phyloP scores from a whole-genome alignment of 1,140 invertebrate species.

The Sitodiplosis mosellana region DNA sequence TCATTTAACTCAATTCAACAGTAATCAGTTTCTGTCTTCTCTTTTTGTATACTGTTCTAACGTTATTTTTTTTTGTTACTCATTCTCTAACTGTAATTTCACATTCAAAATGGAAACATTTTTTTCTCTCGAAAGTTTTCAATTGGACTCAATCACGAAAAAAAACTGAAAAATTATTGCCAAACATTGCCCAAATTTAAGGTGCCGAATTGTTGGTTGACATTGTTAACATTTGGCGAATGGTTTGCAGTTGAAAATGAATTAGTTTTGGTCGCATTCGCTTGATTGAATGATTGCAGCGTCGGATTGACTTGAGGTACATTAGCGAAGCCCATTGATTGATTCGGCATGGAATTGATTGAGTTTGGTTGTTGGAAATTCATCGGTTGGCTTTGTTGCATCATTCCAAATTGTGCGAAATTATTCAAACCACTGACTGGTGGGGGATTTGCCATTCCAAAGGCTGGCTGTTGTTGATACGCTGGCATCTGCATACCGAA shows the following conservation, averaged over 20 bases:
- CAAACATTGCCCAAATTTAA: constrained; percentile 25
- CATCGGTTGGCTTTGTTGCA: background rate
- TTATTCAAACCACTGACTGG: background rate
- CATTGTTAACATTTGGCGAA: constrained; percentile 6
- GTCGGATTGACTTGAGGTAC: background rate
- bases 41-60: no score
- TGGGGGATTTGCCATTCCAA: background rate
- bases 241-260: background rate
- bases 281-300: background rate
- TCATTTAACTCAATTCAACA: no score
- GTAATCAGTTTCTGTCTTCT: no score
- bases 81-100: no score
- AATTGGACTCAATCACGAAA: no score
- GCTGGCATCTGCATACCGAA: no score
- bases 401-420: background rate
- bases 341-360: background rate
- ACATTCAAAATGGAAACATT: no score
- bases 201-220: constrained; percentile 25
- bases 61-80: no score
- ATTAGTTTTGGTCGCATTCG: background rate
- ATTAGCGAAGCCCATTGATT: background rate
- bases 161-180: constrained; percentile 15
- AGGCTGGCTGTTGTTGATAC: background rate
- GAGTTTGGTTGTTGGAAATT: background rate
- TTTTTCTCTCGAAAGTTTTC: no score